phyloP scores from a whole-genome alignment of 2,797 vertebrate genomes.

The Neosilurus mollespiculum region DNA sequence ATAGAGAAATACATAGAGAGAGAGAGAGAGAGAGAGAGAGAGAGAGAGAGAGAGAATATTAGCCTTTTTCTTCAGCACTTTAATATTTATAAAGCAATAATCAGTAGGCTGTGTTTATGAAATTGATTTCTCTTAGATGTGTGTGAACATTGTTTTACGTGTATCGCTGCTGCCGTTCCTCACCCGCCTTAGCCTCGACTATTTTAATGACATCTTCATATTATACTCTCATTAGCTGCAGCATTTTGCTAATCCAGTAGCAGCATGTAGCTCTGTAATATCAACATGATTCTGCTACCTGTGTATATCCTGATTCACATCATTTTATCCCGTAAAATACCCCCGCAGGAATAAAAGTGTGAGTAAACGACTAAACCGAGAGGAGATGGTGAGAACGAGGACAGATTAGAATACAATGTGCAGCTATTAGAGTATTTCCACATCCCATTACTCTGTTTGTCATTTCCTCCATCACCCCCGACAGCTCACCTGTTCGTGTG shows the following conservation, averaged over 20 bases:
- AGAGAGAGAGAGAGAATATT: no score
- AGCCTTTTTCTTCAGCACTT: background rate
- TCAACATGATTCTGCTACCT: background rate
- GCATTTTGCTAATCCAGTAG: background rate
- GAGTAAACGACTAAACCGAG: background rate
- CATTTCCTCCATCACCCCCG: background rate
- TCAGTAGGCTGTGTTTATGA: slow-evolving; percentile 7
- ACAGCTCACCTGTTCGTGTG: background rate
- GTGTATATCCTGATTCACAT: background rate
- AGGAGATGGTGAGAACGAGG: background rate
- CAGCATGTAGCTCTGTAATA: background rate
- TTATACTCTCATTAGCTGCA: background rate
- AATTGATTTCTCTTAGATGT: background rate
- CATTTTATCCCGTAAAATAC: no score
- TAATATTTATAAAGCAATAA: background rate
- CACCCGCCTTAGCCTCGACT: background rate
- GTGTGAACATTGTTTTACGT: background rate
- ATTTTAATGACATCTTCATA: background rate
- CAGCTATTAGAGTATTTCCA: background rate
- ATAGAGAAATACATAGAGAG: no score
- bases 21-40: no score
- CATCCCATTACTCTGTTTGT: background rate
- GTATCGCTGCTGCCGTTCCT: background rate
- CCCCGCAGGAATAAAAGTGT: background rate
- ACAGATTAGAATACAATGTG: background rate